Evolutionary conservation across 2,888 invertebrate species (phyloP), one percentile per base, ranked within the genome.

Genomic region (Germaria angustata): DNA sequence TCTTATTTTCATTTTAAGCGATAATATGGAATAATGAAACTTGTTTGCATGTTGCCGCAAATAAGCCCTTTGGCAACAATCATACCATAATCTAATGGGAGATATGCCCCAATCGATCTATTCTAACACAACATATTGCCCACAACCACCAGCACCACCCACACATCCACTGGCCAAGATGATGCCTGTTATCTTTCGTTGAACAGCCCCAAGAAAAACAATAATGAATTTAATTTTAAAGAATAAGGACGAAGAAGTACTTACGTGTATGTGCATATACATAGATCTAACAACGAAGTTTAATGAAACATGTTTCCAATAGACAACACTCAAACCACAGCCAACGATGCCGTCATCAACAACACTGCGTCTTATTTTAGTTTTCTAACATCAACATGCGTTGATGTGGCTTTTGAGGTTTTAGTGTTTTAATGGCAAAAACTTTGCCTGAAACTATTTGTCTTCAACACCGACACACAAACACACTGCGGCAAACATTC

Each of bases 381-480:
- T 71, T 76, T 59, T 76, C 76, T 34, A 66, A 72, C 55, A 61
- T 63, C 65, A 63, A 32, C 63, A 53, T 72, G 77, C 71, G 66
- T 63, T 68, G 59, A 65, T 76, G 71, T 57, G 69, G 76, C 51
- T 80, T 49, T 59, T 71, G 76, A 51, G 80, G 80, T 71, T 80
- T 68, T 65, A 72, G 51, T 32, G 44, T 63, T 53, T 57, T 49
- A 59, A 68, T 77, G 53, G 39, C 61, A 77, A 72, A 77, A 77
- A 77, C 55, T 68, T 81, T 68, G 72, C 72, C 77, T 66, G 59
- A 72, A 77, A 81, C 66, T 77, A 77, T 81, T 53, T 49, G 22
- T 3, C 22, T 22, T 49, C 5, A 22, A 22, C 20, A 49, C 13
- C 4, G 4, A 22, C 22, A 17, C 46, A 11, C 11, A 22, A 22